Evolutionary conservation across 1,140 invertebrate species (phyloP).

Genomic region (roundworm (Caenorhabditis elegans)): DNA sequence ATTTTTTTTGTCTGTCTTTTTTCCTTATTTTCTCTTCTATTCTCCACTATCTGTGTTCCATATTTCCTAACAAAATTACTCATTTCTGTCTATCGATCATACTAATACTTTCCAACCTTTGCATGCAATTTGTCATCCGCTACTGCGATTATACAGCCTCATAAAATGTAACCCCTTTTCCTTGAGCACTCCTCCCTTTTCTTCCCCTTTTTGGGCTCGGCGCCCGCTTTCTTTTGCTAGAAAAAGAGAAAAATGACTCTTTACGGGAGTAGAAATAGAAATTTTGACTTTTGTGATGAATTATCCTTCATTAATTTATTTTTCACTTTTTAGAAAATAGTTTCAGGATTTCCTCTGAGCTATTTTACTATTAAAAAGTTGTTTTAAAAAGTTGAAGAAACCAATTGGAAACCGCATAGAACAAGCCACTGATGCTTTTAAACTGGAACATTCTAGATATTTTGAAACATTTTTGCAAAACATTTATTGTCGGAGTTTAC

Average conservation of each 20-base stretch:
- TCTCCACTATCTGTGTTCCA: too few relatives aligned
- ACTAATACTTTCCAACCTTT: constrained; percentile 2
- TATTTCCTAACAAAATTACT: not conserved
- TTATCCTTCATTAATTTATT: too few relatives aligned
- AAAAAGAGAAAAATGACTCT: not conserved
- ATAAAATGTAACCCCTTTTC: not conserved
- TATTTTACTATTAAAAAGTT: too few relatives aligned
- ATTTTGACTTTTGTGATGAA: too few relatives aligned
- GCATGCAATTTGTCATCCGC: constrained; percentile 21
- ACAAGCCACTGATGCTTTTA: too few relatives aligned
- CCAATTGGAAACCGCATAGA: too few relatives aligned
- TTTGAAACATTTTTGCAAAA: too few relatives aligned
- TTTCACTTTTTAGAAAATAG: too few relatives aligned
- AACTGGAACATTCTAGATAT: too few relatives aligned
- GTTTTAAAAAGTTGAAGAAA: too few relatives aligned
- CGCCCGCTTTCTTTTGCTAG: not conserved
- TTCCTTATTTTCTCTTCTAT: not conserved
- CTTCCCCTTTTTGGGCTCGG: not conserved
- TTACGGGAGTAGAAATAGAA: not conserved
- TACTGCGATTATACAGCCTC: not conserved
- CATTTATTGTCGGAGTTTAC: too few relatives aligned
- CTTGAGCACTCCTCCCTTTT: not conserved
- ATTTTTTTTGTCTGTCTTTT: not conserved
- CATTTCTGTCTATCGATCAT: not conserved
- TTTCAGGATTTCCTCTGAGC: too few relatives aligned